Conservation (phyloP, 2,888 invertebrate genomes). For the Sphaerophoria taeniata region DNA sequence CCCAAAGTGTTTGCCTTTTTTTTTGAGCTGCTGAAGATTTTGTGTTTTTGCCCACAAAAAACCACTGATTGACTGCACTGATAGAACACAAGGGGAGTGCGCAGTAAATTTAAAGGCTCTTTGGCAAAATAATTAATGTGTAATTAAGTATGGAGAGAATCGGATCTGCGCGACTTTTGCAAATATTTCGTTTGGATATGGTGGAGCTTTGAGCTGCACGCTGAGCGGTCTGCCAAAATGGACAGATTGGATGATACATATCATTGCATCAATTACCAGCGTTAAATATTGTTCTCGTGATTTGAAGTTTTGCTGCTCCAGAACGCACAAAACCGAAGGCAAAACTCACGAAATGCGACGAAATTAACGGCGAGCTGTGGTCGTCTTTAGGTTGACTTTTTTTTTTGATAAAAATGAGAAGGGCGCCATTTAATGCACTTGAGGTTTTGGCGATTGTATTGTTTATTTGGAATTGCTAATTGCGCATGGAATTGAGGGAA, state of each 20-base stretch:
- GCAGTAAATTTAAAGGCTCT: slow-evolving; percentile 60
- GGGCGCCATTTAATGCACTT: slow-evolving; percentile 74
- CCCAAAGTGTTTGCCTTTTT: not conserved
- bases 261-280: slow-evolving; percentile 73
- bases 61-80: slow-evolving; percentile 61
- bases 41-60: slow-evolving; percentile 20
- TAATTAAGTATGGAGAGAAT: slow-evolving; percentile 65
- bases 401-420: slow-evolving; percentile 44
- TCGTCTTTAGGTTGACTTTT: not conserved
- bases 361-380: slow-evolving; percentile 53
- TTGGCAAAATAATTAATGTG: slow-evolving; percentile 71
- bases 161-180: slow-evolving; percentile 9
- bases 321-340: not conserved
- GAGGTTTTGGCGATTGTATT: slow-evolving; percentile 29
- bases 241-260: slow-evolving; percentile 70
- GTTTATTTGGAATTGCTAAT: slow-evolving; percentile 71
- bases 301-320: not conserved
- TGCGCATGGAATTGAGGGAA: slow-evolving; percentile 44
- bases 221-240: slow-evolving; percentile 52
- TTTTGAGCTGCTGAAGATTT: not conserved
- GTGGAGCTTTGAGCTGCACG: not conserved
- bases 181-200: slow-evolving; percentile 45
- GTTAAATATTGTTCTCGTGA: slow-evolving; percentile 24
- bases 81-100: slow-evolving; percentile 48
- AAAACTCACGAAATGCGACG: slow-evolving; percentile 57